phyloP scores from a whole-genome alignment of 2,888 invertebrate genomes.

The Anagyrus pseudococci region DNA sequence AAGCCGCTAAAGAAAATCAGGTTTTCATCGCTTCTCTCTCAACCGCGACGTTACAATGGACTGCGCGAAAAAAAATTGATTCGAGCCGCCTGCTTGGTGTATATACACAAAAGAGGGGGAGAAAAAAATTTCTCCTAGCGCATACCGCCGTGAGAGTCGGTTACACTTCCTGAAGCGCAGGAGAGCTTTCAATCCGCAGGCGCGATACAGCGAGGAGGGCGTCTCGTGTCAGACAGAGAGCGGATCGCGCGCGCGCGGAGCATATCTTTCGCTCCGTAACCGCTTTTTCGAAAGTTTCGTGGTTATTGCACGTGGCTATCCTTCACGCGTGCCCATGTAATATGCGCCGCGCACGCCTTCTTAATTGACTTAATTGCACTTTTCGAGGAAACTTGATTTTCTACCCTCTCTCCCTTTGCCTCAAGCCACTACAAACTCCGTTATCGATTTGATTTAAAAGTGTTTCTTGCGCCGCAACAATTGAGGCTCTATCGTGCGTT shows the following conservation, averaged over 20 bases:
- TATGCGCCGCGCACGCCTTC: neutral
- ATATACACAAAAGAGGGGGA: too few species aligned
- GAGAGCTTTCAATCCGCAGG: neutral
- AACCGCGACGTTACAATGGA: too few species aligned
- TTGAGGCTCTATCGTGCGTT: neutral
- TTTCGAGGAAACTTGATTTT: constrained; percentile 13
- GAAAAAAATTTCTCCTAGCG: neutral
- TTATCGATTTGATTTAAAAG: constrained; percentile 30
- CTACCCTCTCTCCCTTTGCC: neutral
- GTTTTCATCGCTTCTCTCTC: too few species aligned
- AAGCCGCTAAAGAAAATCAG: too few species aligned
- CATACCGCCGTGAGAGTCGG: neutral
- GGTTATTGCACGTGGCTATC: neutral
- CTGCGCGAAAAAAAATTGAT: too few species aligned
- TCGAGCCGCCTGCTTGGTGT: too few species aligned
- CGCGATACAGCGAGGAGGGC: neutral
- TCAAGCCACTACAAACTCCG: neutral
- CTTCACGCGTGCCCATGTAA: neutral
- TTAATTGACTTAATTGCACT: constrained; percentile 32
- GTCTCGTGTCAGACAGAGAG: constrained; percentile 7
- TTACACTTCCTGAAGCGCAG: neutral
- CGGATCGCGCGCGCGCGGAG: constrained; percentile 7
- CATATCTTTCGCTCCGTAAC: too few species aligned
- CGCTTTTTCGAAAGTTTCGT: constrained; percentile 32
- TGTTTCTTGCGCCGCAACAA: neutral